Evolutionary conservation across 2,113 vertebrate species (phyloP), one percentile per base, ranked within the genome.

Genomic region (Atractosteus spatula): DNA sequence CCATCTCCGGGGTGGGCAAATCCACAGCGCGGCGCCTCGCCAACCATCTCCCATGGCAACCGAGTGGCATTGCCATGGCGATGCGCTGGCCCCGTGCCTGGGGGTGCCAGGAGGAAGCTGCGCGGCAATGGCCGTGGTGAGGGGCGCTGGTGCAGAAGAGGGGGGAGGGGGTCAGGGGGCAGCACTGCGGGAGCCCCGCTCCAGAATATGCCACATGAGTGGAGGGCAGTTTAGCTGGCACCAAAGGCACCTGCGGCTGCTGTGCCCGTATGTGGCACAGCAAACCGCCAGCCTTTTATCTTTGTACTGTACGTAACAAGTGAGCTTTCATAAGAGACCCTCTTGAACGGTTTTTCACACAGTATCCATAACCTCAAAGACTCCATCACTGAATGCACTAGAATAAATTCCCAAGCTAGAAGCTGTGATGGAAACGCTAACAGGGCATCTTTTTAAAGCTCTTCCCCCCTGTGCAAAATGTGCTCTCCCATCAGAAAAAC

Each of bases 81-180:
- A 74, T 78, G 80, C 85, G 78, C 76, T 85, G 86, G 85, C 81
- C 82, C 71, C 76, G 47, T 7, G 69, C 71, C 65, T 71, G 62
- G 75, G 0, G 10, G 69, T 88, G 90, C 88, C 88, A 90, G 76
- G 83, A 89, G 78, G 82, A 88, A 86, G 84, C 88, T 88, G 86
- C 80, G 88, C 78, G 85, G 82, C 86, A 82, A 83, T 84, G 81
- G 83, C 82, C 75, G 80, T 83, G 83, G 72, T 65, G 71, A 55
- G 63, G 62, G 17, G 54, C 70, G 77, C 68, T 68, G 70, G 71
- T 17, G 72, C 63, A n/a, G 7, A 4, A 11, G 14, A 45, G 55
- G 16, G 54, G 54, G 61, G n/a, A 51, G 12, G 70, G 61, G 62
- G 74, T 68, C 71, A 70, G 74, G 76, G 75, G 76, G 74, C 68